Conservation (phyloP, 2,888 invertebrate species). For the Caenorhabditis zanzibari region DNA sequence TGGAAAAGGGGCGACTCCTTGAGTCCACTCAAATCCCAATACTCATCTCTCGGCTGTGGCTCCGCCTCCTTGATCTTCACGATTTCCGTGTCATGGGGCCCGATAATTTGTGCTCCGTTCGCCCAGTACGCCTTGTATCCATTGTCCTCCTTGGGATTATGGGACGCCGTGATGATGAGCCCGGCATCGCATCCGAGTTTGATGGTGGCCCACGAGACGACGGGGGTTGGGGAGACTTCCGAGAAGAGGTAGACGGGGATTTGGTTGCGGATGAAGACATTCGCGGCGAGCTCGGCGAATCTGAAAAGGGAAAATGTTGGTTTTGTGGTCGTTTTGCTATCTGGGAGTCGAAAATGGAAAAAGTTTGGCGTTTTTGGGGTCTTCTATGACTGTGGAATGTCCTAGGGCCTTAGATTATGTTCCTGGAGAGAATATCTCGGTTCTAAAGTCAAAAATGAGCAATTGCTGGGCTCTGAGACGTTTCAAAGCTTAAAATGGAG, state of each 20-base stretch:
- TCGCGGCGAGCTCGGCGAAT: conserved; percentile 92
- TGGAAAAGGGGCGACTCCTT: conserved; percentile 86
- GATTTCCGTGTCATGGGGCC: conserved; percentile 93
- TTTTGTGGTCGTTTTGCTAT: conserved; percentile 85
- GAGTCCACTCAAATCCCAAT: conserved; percentile 89
- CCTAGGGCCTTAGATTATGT: too few relatives aligned
- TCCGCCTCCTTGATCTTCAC: conserved; percentile 89
- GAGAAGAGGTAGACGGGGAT: conserved; percentile 91
- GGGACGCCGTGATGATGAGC: conserved; percentile 94
- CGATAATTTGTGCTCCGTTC: conserved; percentile 95
- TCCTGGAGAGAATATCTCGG: too few relatives aligned
- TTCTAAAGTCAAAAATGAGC: too few relatives aligned
- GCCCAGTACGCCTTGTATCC: conserved; percentile 97
- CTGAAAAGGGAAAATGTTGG: conserved; percentile 84
- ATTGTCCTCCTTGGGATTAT: conserved; percentile 96
- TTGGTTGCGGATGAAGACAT: conserved; percentile 89
- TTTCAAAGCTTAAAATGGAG: too few relatives aligned
- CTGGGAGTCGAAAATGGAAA: too few relatives aligned
- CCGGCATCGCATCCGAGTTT: conserved; percentile 90
- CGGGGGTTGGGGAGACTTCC: conserved; percentile 92
- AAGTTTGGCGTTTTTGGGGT: too few relatives aligned
- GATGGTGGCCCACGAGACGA: conserved; percentile 92
- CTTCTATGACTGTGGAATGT: too few relatives aligned
- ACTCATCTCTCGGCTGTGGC: conserved; percentile 89
- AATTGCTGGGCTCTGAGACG: too few relatives aligned